phyloP scores from a whole-genome alignment of 2,113 vertebrate species.

The Athene cunicularia region DNA sequence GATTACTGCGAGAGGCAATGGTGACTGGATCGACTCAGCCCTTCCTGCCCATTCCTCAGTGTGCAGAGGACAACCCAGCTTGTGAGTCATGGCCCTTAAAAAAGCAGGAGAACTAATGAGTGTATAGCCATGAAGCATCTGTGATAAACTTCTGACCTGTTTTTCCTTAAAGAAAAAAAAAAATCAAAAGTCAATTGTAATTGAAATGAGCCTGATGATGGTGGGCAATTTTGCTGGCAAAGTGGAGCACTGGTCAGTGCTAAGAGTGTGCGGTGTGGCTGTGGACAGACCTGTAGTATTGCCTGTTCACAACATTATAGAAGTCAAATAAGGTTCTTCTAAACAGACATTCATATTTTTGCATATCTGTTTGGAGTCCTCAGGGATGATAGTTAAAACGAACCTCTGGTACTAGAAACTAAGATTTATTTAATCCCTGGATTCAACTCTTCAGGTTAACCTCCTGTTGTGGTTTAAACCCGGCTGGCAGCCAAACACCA shows the following conservation, averaged over 20 bases:
- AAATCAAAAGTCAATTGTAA: background rate
- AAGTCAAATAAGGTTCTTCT: background rate
- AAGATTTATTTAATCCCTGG: background rate
- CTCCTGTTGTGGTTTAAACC: too few relatives aligned
- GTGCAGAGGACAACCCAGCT: background rate
- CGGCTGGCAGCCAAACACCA: too few relatives aligned
- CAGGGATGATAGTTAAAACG: background rate
- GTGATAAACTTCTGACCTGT: background rate
- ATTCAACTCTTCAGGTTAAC: background rate
- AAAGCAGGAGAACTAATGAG: background rate
- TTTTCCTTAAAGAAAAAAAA: background rate
- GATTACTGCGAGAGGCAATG: fast-evolving
- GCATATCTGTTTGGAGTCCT: background rate
- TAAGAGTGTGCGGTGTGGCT: background rate
- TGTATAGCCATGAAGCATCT: background rate
- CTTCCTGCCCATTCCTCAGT: background rate
- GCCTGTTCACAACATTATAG: too few relatives aligned
- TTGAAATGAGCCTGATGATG: background rate
- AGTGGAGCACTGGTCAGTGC: background rate
- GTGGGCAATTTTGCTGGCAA: background rate
- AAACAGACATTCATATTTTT: background rate
- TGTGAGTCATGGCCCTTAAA: background rate
- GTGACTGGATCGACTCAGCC: background rate
- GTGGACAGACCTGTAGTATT: background rate
- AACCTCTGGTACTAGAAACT: background rate